Conservation (phyloP, 2,888 invertebrate genomes). For the Zaprionus lineosus region DNA sequence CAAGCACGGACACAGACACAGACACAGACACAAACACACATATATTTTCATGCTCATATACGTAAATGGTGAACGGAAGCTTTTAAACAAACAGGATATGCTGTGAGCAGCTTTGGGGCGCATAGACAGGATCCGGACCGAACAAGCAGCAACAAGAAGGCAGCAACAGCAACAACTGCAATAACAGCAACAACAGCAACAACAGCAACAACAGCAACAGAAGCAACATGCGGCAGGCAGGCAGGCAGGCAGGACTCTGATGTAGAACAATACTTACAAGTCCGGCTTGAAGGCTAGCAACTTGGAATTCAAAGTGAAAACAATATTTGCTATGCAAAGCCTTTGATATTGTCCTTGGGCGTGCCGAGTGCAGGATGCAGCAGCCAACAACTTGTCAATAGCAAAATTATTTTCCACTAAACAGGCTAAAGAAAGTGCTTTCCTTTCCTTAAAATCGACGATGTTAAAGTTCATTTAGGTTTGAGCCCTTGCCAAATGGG, state of each 20-base stretch:
- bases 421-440: conserved; percentile 12
- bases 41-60: not conserved
- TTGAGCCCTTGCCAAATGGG: conserved; percentile 65
- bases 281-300: conserved; percentile 20
- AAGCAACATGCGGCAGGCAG: not conserved
- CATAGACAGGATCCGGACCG: conserved; percentile 36
- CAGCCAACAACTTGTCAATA: conserved; percentile 47
- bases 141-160: conserved; percentile 18
- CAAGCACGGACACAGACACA: not conserved
- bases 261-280: conserved; percentile 12
- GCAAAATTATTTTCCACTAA: conserved; percentile 44
- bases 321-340: conserved; percentile 74
- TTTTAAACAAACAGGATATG: conserved; percentile 77
- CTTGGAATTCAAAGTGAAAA: conserved; percentile 52
- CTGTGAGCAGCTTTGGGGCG: conserved; percentile 62
- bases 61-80: conserved; percentile 60
- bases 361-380: conserved; percentile 46
- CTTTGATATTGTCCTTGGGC: conserved; percentile 72
- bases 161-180: conserved; percentile 4
- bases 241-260: not conserved
- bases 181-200: too few species aligned
- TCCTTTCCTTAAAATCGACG: conserved; percentile 24
- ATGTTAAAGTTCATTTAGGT: conserved; percentile 43
- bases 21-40: conserved; percentile 1
- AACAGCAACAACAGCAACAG: too few species aligned